phyloP scores from a whole-genome alignment of 2,888 invertebrate genomes.

The Diplazon laetatorius region DNA sequence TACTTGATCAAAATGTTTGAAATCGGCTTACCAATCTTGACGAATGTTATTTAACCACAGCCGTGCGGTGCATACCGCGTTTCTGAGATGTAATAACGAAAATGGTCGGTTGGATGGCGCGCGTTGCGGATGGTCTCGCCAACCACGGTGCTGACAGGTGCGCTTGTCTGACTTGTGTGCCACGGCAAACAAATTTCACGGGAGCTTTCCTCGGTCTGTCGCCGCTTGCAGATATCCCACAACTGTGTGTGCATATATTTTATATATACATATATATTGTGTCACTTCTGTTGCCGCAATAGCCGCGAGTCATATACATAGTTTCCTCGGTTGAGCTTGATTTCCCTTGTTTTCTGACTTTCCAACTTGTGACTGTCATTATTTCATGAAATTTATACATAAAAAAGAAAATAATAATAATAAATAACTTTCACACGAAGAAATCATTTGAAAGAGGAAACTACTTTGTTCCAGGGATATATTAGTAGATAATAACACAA shows the following conservation, averaged over 20 bases:
- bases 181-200: slow-evolving; percentile 56
- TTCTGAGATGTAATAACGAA: slow-evolving; percentile 54
- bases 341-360: slow-evolving; percentile 41
- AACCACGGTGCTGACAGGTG: neutral
- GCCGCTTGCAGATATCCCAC: slow-evolving; percentile 23
- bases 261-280: neutral
- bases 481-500: too few relatives aligned
- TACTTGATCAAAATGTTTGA: slow-evolving; percentile 4
- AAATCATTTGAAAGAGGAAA: too few relatives aligned
- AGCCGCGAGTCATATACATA: slow-evolving; percentile 12
- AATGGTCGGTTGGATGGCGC: slow-evolving; percentile 10
- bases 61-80: neutral
- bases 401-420: too few relatives aligned
- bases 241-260: too few relatives aligned
- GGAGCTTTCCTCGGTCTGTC: slow-evolving; percentile 41
- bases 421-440: too few relatives aligned
- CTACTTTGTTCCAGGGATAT: too few relatives aligned
- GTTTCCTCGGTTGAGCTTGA: neutral
- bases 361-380: slow-evolving; percentile 18
- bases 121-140: neutral
- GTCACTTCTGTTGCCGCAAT: slow-evolving; percentile 12
- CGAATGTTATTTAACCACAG: slow-evolving; percentile 37
- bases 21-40: slow-evolving; percentile 14
- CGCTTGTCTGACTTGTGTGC: slow-evolving; percentile 17
- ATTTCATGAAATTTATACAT: too few relatives aligned